phyloP scores from a whole-genome alignment of 2,113 vertebrate species.

The Kobus ellipsiprymnus region DNA sequence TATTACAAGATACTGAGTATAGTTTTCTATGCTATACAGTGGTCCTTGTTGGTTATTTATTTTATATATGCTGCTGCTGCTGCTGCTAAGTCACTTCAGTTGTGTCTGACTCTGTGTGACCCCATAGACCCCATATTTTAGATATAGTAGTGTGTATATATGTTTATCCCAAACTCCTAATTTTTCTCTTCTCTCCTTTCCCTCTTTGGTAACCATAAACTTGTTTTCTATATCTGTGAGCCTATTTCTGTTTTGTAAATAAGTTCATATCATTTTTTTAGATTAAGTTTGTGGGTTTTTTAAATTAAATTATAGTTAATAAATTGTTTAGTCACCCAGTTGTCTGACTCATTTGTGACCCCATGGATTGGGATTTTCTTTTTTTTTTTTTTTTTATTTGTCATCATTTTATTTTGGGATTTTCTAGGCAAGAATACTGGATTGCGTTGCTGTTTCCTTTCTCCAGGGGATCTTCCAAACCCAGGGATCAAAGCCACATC shows the following conservation, averaged over 20 bases:
- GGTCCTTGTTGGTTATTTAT: not conserved
- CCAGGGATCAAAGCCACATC: not conserved
- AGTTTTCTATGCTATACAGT: not conserved
- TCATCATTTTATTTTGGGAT: no score
- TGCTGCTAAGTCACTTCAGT: no score
- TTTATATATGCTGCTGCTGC: not conserved
- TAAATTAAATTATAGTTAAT: not conserved
- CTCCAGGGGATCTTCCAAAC: not conserved
- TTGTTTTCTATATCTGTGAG: not conserved
- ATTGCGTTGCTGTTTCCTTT: not conserved
- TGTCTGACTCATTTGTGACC: not conserved
- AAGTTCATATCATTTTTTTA: not conserved
- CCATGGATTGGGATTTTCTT: not conserved
- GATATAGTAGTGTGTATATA: not conserved
- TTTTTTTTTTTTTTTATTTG: no score
- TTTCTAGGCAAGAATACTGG: not conserved
- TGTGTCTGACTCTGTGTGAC: no score
- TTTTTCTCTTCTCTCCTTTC: not conserved
- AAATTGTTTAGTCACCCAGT: not conserved
- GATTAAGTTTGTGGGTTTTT: not conserved
- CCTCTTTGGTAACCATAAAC: not conserved
- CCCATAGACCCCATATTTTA: not conserved
- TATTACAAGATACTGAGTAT: not conserved
- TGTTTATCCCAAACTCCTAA: not conserved
- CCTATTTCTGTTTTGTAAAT: not conserved